Percentiles rank a stretch among this genome's conserved stretches.
phyloP scores from a whole-genome alignment of 2,888 invertebrate genomes.

The Clostera curtula region DNA sequence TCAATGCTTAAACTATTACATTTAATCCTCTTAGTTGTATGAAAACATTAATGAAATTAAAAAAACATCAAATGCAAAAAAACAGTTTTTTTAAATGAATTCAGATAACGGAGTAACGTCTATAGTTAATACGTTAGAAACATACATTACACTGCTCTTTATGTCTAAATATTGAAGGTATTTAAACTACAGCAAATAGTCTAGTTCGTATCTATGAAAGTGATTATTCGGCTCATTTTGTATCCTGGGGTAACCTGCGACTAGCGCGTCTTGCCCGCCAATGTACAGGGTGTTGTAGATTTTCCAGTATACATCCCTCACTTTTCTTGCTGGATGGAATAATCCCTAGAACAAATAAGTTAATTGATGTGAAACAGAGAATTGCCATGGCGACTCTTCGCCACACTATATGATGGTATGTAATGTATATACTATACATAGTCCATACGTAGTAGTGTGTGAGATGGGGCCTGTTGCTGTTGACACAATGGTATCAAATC shows the following conservation, averaged over 20 bases:
- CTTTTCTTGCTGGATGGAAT: constrained; percentile 99
- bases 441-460: no score
- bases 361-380: no score
- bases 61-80: no score
- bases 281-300: constrained; percentile 99
- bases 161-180: constrained; percentile 15
- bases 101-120: background rate
- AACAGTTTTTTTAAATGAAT: no score
- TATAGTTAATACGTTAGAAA: background rate
- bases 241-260: constrained; percentile 98
- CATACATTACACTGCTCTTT: constrained; percentile 14
- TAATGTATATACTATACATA: no score
- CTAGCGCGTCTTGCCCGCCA: constrained; percentile 98
- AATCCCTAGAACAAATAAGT: constrained; percentile 83
- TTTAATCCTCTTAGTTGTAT: no score
- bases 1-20: no score
- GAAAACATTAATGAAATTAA: no score
- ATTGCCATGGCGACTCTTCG: no score
- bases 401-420: no score
- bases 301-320: constrained; percentile 99
- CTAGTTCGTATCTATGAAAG: constrained; percentile 93
- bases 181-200: constrained; percentile 86
- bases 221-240: constrained; percentile 96
- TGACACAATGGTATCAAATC: no score
- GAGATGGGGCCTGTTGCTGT: no score